Evolutionary conservation across 2,888 invertebrate species (phyloP).

Genomic region (Erebia aethiops): DNA sequence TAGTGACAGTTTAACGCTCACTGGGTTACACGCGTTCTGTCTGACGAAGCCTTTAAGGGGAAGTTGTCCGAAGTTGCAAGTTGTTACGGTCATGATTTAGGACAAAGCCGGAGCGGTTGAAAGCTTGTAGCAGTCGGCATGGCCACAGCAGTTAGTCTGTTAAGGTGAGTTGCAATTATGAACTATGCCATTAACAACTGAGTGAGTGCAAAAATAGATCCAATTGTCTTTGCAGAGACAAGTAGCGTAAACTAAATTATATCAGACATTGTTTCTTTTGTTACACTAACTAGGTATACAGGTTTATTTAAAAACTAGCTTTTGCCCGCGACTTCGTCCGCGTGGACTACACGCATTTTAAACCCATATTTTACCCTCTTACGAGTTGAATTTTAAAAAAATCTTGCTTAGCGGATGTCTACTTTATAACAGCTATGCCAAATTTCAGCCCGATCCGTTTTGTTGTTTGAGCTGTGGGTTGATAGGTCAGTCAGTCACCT

Average conservation of each 20-base stretch:
- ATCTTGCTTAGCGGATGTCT: too few species aligned
- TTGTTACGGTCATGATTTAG: conserved; percentile 38
- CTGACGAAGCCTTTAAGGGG: not conserved
- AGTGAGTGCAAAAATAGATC: conserved; percentile 20
- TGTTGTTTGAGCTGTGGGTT: too few species aligned
- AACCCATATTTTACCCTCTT: too few species aligned
- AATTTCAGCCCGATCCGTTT: too few species aligned
- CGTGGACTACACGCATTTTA: too few species aligned
- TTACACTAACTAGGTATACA: not conserved
- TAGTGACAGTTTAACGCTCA: too few species aligned
- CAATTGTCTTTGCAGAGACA: conserved; percentile 8
- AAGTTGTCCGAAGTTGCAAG: conserved; percentile 32
- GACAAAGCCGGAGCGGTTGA: conserved; percentile 36
- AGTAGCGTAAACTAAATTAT: not conserved
- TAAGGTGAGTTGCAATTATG: conserved; percentile 30
- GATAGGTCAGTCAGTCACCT: too few species aligned
- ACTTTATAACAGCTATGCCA: too few species aligned
- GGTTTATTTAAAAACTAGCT: too few species aligned
- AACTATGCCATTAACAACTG: conserved; percentile 19
- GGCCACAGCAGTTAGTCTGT: conserved; percentile 37
- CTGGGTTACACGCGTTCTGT: too few species aligned
- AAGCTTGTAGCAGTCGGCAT: conserved; percentile 38
- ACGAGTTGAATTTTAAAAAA: too few species aligned
- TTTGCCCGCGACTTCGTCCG: too few species aligned
- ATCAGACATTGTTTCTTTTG: not conserved